Conservation (phyloP, 1,140 invertebrate genomes). For the Drosophila arawakana region DNA sequence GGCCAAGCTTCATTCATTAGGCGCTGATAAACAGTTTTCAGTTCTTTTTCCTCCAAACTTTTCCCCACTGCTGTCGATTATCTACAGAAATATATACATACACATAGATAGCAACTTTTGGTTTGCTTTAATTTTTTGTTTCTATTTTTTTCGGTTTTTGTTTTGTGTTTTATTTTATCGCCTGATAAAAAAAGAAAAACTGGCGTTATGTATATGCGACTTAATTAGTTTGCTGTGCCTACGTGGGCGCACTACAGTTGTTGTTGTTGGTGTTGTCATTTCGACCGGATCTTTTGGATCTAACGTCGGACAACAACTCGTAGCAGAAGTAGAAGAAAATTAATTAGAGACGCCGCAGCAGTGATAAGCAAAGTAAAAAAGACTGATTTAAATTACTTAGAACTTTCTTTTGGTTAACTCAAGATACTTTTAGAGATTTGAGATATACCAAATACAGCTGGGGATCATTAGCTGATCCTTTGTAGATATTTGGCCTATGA, state of each 20-base stretch:
- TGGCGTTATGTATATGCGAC: conserved; percentile 77
- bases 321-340: conserved; percentile 55
- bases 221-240: conserved; percentile 73
- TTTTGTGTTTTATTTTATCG: conserved; percentile 60
- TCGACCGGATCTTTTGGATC: conserved; percentile 62
- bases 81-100: conserved; percentile 33
- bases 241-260: conserved; percentile 45
- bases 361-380: conserved; percentile 53
- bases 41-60: conserved; percentile 33
- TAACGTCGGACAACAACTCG: conserved; percentile 27
- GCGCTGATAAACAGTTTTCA: conserved; percentile 61
- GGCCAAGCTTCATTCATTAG: conserved; percentile 62
- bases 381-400: conserved; percentile 18
- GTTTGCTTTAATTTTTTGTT: conserved; percentile 36
- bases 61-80: conserved; percentile 49
- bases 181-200: conserved; percentile 68
- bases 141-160: conserved; percentile 26
- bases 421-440: conserved; percentile 15
- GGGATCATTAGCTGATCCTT: conserved; percentile 2
- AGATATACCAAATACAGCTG: conserved; percentile 3
- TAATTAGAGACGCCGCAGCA: conserved; percentile 70
- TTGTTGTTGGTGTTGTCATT: conserved; percentile 24
- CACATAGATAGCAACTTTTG: conserved; percentile 37
- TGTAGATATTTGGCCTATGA: background rate
- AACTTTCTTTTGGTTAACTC: conserved; percentile 69